Evolutionary conservation across 2,113 vertebrate genomes (phyloP).

Genomic region (Chunga burmeisteri): DNA sequence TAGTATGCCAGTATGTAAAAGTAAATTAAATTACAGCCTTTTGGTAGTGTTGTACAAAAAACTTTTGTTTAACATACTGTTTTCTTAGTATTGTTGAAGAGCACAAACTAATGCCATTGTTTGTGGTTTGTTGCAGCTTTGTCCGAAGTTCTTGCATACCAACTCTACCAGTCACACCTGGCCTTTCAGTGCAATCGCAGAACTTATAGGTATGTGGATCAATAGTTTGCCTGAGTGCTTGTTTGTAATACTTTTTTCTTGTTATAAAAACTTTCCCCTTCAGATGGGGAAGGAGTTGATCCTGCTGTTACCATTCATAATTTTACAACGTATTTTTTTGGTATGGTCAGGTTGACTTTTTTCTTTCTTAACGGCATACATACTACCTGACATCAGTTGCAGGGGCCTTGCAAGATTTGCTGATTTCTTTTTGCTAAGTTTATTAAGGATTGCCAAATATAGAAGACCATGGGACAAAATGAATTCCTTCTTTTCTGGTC

Average conservation of each 20-base stretch:
- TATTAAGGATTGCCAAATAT: neutral
- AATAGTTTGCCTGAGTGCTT: neutral
- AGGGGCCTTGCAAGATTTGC: neutral
- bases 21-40: neutral
- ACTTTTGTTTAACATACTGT: neutral
- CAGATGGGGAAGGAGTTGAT: neutral
- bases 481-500: neutral
- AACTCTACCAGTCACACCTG: slow-evolving; percentile 98
- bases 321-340: neutral
- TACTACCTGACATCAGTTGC: neutral
- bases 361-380: neutral
- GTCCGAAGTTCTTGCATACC: slow-evolving; percentile 90
- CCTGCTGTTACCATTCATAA: neutral
- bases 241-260: neutral
- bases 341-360: neutral
- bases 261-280: neutral
- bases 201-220: slow-evolving; percentile 90
- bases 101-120: neutral
- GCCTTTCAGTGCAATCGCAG: slow-evolving; percentile 96
- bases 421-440: neutral
- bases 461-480: neutral
- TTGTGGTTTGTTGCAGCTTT: slow-evolving; percentile 81
- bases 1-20: neutral
- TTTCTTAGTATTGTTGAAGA: neutral
- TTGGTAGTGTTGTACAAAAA: neutral